phyloP scores from a whole-genome alignment of 2,797 vertebrate species.

The Coilia nasus region DNA sequence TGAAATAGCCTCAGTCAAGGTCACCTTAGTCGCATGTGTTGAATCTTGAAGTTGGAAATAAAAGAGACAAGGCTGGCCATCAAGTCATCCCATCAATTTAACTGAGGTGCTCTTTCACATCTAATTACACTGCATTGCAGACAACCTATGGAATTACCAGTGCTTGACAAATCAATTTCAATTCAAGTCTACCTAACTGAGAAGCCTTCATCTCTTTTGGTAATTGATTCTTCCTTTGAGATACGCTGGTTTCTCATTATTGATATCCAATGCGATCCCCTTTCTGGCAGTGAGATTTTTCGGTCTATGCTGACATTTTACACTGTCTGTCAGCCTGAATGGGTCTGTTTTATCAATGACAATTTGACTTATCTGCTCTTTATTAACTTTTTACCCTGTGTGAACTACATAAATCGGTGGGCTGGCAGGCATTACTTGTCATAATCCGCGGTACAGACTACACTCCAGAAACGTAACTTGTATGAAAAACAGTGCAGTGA shows the following conservation, averaged over 20 bases:
- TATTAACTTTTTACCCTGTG: background rate
- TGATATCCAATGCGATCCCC: constrained; percentile 44
- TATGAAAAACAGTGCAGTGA: background rate
- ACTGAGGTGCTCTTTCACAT: constrained; percentile 21
- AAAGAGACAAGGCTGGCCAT: constrained; percentile 24
- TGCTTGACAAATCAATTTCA: constrained; percentile 56
- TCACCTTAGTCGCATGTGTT: constrained; percentile 8
- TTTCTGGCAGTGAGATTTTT: constrained; percentile 36
- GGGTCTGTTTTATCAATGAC: background rate
- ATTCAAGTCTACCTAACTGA: constrained; percentile 49
- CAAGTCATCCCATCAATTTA: constrained; percentile 39
- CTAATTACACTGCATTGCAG: constrained; percentile 44
- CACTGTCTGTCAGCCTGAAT: constrained; percentile 39
- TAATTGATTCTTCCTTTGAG: constrained; percentile 54
- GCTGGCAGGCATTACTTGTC: background rate
- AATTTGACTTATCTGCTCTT: background rate
- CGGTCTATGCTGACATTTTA: constrained; percentile 26
- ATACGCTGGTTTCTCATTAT: constrained; percentile 51
- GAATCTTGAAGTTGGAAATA: background rate
- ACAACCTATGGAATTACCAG: constrained; percentile 35
- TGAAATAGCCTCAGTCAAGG: background rate
- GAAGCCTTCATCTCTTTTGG: constrained; percentile 49
- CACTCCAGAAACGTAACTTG: background rate
- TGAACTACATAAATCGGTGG: background rate
- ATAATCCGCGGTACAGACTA: background rate